Conservation (phyloP, 2,797 vertebrate species). For the Cossypha dichroa region DNA sequence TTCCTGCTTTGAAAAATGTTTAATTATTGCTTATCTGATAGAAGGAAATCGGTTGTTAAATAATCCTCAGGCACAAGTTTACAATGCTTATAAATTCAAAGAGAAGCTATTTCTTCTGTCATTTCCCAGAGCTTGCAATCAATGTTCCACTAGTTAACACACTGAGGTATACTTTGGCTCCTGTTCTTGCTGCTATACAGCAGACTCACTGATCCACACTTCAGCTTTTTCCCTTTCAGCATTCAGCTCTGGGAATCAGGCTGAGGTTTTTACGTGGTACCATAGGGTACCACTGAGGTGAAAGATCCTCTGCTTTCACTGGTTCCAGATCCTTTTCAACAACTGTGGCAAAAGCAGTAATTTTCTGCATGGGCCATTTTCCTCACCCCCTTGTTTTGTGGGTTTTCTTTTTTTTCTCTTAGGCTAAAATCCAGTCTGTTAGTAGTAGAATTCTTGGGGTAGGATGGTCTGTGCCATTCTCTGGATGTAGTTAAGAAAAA, state of each 20-base stretch:
- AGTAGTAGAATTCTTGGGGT: neutral
- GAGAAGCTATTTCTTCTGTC: neutral
- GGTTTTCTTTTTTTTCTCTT: neutral
- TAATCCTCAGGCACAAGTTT: neutral
- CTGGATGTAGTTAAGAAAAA: neutral
- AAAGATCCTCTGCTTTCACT: neutral
- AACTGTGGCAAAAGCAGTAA: neutral
- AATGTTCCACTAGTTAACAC: neutral
- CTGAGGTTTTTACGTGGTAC: neutral
- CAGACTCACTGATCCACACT: neutral
- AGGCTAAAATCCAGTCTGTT: neutral
- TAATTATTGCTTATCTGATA: neutral
- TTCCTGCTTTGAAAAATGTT: neutral
- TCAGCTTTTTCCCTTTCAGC: neutral
- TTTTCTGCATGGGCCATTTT: neutral
- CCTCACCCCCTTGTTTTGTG: fast-evolving
- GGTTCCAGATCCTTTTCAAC: neutral
- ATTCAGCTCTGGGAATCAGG: neutral
- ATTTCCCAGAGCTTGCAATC: neutral
- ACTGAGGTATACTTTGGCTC: neutral
- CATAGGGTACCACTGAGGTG: neutral
- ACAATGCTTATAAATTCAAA: neutral
- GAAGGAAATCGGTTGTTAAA: neutral
- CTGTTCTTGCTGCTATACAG: neutral
- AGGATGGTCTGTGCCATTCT: neutral